A percentile compares a stretch with the other conserved stretches of the same genome.
These are phyloP conservation scores for Enoplosus armatus DNA, from an alignment of 2,797 vertebrate species.

Conservation along the genomic window DNA sequence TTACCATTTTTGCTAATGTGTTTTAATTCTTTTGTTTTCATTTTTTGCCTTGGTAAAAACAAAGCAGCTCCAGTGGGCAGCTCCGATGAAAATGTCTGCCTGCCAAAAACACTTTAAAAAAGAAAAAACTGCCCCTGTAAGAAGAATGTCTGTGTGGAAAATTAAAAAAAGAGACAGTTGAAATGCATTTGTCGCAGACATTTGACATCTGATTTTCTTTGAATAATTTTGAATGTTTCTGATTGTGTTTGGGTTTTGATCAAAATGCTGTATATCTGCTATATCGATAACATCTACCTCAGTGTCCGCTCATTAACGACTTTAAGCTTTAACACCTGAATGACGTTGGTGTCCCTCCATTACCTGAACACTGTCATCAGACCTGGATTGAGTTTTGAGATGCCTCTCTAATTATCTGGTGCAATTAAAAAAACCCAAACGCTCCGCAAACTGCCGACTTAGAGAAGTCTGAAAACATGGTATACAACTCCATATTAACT, in stretches of 20 bases:
- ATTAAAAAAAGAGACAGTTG: conserved; percentile 1
- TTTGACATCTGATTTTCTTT: conserved; percentile 40
- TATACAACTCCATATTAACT: neutral
- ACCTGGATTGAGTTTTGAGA: conserved; percentile 1
- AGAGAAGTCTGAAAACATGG: neutral
- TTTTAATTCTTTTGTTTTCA: conserved; percentile 29
- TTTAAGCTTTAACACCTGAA: conserved; percentile 69
- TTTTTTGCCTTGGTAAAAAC: conserved; percentile 67
- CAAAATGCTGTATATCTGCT: conserved; percentile 81
- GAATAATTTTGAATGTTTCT: conserved; percentile 61
- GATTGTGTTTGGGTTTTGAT: conserved; percentile 65
- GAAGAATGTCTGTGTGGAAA: conserved; percentile 51
- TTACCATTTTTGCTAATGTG: conserved; percentile 67
- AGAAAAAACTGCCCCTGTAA: neutral
- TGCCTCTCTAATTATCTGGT: conserved; percentile 9
- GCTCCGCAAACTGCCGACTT: conserved; percentile 27
- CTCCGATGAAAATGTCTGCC: conserved; percentile 40
- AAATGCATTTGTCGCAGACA: conserved; percentile 50
- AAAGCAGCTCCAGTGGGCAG: conserved; percentile 43
- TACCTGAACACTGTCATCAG: conserved; percentile 3
- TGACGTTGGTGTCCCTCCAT: conserved; percentile 13
- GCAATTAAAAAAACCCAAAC: conserved; percentile 1
- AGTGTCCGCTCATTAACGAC: conserved; percentile 70
- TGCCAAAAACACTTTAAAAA: conserved; percentile 30
- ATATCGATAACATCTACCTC: conserved; percentile 84